Evolutionary conservation across 2,888 invertebrate genomes (phyloP).

Genomic region (Alloplasta piceator): DNA sequence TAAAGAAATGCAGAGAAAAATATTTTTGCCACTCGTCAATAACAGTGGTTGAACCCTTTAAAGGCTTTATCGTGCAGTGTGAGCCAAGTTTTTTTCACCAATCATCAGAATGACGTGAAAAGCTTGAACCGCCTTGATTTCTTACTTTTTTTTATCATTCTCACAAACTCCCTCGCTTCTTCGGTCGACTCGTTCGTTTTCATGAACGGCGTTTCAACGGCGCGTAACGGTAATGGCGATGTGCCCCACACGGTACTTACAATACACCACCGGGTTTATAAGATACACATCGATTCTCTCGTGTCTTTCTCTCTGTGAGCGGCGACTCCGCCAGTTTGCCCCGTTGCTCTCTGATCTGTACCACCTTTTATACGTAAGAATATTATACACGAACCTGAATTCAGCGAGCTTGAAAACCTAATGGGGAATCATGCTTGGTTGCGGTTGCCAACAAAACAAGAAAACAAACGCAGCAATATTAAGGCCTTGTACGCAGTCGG

Average conservation of each 20-base stretch:
- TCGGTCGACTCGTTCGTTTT: constrained; percentile 33
- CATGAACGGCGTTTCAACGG: constrained; percentile 48
- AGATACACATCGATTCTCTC: constrained; percentile 57
- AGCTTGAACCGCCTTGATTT: no score
- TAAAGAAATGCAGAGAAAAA: no score
- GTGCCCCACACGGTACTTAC: constrained; percentile 61
- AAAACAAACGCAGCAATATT: no score
- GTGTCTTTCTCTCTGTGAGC: constrained; percentile 2
- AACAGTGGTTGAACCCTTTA: no score
- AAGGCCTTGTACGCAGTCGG: no score
- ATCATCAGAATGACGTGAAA: no score
- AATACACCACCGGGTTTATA: constrained; percentile 48
- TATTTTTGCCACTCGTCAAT: no score
- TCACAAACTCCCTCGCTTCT: constrained; percentile 48
- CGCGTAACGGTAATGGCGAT: constrained; percentile 67
- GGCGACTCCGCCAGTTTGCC: constrained; percentile 17
- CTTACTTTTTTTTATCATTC: constrained; percentile 26
- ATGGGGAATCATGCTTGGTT: constrained; percentile 5
- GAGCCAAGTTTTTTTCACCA: no score
- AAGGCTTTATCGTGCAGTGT: no score
- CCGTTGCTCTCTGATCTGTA: constrained; percentile 35
- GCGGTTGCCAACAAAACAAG: constrained; percentile 2
- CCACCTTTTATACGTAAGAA: constrained; percentile 3
- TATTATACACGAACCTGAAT: background rate
- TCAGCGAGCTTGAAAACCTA: constrained; percentile 1